Evolutionary conservation across 2,797 vertebrate species (phyloP).

Genomic region (Malurus leucopterus): DNA sequence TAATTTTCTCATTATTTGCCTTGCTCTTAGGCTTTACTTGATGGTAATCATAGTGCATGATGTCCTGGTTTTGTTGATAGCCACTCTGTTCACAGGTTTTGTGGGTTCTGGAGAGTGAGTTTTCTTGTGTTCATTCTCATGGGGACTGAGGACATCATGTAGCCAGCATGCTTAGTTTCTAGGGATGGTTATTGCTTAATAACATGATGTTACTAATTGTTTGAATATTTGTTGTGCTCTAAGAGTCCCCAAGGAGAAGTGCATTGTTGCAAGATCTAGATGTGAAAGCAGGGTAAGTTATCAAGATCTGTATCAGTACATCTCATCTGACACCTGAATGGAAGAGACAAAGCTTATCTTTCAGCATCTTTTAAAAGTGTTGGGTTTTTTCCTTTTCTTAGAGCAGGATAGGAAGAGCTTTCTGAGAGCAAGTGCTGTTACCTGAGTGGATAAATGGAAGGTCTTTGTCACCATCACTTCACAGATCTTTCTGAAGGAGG

Average conservation of each 20-base stretch:
- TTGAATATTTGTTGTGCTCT: not conserved
- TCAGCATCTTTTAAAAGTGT: not conserved
- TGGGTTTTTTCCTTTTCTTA: not conserved
- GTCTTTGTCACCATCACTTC: not conserved
- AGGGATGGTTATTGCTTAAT: not conserved
- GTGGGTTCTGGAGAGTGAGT: not conserved
- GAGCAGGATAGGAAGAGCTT: not conserved
- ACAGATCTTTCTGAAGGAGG: not conserved
- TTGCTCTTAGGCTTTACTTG: not conserved
- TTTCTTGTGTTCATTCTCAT: not conserved
- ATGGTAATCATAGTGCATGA: not conserved
- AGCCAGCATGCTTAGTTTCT: not conserved
- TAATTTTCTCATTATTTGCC: not conserved
- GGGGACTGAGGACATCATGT: not conserved
- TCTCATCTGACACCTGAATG: not conserved
- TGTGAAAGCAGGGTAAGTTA: not conserved
- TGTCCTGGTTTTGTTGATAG: not conserved
- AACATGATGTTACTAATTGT: not conserved
- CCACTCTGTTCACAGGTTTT: not conserved
- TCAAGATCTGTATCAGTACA: not conserved
- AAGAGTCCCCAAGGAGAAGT: not conserved
- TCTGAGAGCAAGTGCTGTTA: not conserved
- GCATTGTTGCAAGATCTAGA: not conserved
- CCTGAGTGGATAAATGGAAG: not conserved
- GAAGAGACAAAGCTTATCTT: not conserved